Conservation (phyloP, 2,888 invertebrate species). For the Xestobium rufovillosum region DNA sequence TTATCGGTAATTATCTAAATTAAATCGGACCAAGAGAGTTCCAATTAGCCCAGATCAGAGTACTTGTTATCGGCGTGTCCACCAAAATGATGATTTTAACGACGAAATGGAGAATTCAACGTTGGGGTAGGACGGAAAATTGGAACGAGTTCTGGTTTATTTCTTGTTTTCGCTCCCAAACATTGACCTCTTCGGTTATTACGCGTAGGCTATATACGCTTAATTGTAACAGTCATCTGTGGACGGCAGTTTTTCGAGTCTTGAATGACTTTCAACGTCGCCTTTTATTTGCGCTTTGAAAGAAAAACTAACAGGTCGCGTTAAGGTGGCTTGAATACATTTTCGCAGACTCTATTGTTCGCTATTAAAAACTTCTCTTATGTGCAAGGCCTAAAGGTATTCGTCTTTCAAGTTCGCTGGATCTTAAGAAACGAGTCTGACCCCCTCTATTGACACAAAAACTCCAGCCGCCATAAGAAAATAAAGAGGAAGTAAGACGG, state of each 20-base stretch:
- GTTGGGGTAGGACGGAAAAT: conserved; percentile 31
- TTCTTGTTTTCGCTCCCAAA: conserved; percentile 18
- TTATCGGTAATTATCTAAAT: too few relatives aligned
- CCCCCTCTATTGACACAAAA: conserved; percentile 30
- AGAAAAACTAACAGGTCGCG: conserved; percentile 1
- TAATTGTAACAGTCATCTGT: too few relatives aligned
- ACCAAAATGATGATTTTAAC: too few relatives aligned
- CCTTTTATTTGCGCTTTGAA: too few relatives aligned
- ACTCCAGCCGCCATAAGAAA: conserved; percentile 27
- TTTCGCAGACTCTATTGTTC: conserved; percentile 34
- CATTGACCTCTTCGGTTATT: conserved; percentile 25
- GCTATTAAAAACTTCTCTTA: conserved; percentile 8
- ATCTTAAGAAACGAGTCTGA: conserved; percentile 35
- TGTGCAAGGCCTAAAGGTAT: conserved; percentile 13
- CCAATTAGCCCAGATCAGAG: too few relatives aligned
- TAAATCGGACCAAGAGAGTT: too few relatives aligned
- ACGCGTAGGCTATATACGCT: too few relatives aligned
- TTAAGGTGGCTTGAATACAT: conserved; percentile 15
- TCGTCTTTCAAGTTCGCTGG: conserved; percentile 28
- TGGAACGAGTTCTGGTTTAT: conserved; percentile 28
- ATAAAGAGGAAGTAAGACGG: conserved; percentile 12
- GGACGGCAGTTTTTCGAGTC: too few relatives aligned
- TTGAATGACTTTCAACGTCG: too few relatives aligned
- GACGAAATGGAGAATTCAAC: neutral
- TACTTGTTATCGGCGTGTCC: too few relatives aligned